phyloP scores from a whole-genome alignment of 2,113 vertebrate species.

The Tetrax tetrax region DNA sequence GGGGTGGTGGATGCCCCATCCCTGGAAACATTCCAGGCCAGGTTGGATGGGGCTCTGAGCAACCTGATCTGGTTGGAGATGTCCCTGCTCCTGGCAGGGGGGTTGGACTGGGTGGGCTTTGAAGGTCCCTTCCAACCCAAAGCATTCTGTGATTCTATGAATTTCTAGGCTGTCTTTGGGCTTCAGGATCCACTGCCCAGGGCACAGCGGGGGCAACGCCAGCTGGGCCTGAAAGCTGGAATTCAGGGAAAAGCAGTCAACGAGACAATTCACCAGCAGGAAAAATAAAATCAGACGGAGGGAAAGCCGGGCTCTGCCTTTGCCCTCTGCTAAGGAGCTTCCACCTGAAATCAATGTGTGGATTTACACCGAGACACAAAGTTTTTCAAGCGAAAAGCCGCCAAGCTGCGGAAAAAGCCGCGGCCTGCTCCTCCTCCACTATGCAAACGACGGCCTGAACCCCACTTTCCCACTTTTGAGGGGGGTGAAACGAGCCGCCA shows the following conservation, averaged over 20 bases:
- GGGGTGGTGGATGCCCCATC: too few relatives aligned
- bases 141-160: too few relatives aligned
- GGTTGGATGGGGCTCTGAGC: too few relatives aligned
- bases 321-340: too few relatives aligned
- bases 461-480: too few relatives aligned
- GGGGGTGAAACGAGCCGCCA: accelerated
- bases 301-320: background rate
- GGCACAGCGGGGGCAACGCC: accelerated
- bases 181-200: background rate
- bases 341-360: accelerated
- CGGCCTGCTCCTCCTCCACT: accelerated
- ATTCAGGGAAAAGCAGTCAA: background rate
- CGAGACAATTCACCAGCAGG: accelerated
- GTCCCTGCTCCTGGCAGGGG: too few relatives aligned
- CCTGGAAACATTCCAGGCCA: too few relatives aligned
- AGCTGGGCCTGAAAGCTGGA: background rate
- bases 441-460: accelerated
- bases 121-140: too few relatives aligned
- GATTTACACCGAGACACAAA: accelerated
- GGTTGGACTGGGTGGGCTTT: too few relatives aligned
- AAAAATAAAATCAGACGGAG: background rate
- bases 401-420: too few relatives aligned
- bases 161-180: background rate
- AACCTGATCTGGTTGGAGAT: too few relatives aligned
- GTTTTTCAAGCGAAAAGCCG: accelerated